Percentiles rank a stretch among this genome's conserved stretches.
phyloP scores from a whole-genome alignment of 1,140 invertebrate species.

The Drosophila ironensis region DNA sequence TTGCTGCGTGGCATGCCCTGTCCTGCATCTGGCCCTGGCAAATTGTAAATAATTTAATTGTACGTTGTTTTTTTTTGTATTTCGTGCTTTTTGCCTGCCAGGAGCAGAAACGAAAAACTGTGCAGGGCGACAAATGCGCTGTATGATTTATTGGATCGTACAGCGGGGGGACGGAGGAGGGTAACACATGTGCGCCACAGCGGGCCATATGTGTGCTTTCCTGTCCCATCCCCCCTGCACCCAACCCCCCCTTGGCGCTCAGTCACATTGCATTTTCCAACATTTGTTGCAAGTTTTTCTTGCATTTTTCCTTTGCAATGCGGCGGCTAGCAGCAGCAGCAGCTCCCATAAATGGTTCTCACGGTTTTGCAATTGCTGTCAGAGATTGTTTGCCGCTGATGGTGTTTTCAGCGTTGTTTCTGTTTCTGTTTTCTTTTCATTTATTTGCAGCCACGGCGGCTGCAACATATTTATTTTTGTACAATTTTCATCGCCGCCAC shows the following conservation, averaged over 20 bases:
- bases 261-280: constrained; percentile 71
- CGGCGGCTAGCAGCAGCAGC: background rate
- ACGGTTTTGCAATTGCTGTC: constrained; percentile 67
- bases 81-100: constrained; percentile 34
- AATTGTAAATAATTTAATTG: constrained; percentile 58
- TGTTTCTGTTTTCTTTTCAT: constrained; percentile 41
- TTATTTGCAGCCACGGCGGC: too few relatives aligned
- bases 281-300: constrained; percentile 72
- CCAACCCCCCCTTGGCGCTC: constrained; percentile 2
- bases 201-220: constrained; percentile 34
- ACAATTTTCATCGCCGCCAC: constrained; percentile 48
- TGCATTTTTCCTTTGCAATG: constrained; percentile 61
- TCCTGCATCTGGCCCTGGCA: constrained; percentile 41
- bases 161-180: background rate
- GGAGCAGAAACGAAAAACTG: constrained; percentile 23
- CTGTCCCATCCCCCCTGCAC: background rate
- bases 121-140: constrained; percentile 64
- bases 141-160: constrained; percentile 59
- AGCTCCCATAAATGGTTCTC: constrained; percentile 74
- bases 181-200: constrained; percentile 55
- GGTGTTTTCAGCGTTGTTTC: constrained; percentile 19
- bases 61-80: constrained; percentile 17
- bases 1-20: constrained; percentile 38
- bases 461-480: constrained; percentile 43
- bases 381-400: constrained; percentile 36